A percentile compares a stretch with the other conserved stretches of the same genome.
These are phyloP conservation scores for Burhinus bistriatus DNA, from an alignment of 2,113 vertebrate species.

Conservation along the genomic window DNA sequence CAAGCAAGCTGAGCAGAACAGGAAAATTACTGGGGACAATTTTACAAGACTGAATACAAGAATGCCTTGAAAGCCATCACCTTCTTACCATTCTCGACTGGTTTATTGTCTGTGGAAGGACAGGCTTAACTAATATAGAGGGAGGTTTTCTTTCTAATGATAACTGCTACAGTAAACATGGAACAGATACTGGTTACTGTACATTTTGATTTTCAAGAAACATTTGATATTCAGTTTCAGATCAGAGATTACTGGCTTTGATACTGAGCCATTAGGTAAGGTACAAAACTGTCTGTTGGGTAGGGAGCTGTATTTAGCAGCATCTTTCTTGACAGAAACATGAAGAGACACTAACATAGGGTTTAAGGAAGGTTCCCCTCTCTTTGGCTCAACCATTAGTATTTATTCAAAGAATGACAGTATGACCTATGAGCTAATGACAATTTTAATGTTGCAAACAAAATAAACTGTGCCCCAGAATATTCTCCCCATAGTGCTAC, in stretches of 20 bases:
- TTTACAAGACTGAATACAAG: not conserved
- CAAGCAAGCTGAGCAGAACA: not conserved
- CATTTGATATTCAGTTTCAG: not conserved
- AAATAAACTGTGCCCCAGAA: not conserved
- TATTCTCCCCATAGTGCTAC: not conserved
- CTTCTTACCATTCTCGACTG: rapidly evolving
- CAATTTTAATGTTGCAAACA: not conserved
- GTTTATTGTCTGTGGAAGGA: not conserved
- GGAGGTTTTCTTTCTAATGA: not conserved
- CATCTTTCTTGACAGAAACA: not conserved
- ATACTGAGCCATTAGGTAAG: not conserved
- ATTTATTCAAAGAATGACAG: not conserved
- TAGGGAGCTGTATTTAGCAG: not conserved
- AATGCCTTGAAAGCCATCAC: not conserved
- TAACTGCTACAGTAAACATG: not conserved
- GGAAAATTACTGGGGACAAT: not conserved
- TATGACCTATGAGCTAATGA: not conserved
- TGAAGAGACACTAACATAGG: not conserved
- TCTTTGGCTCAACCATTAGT: no score
- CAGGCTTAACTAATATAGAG: not conserved
- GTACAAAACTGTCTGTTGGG: not conserved
- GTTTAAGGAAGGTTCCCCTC: not conserved
- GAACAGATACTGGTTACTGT: not conserved
- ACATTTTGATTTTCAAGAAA: not conserved
- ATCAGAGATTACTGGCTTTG: not conserved